Conservation (phyloP, 2,113 vertebrate genomes). For the chimpanzee (Pan troglodytes) region NHGRI_mPanTro3-v2.1_pri NC_072415.2:66539501-66540000, state of each 20-base stretch:
- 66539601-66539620: neutral
- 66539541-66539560: neutral
- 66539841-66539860: neutral
- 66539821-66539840: neutral
- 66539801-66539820: slow-evolving; percentile 1
- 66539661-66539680: neutral
- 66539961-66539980: slow-evolving; percentile 18
- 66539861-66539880: neutral
- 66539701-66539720: slow-evolving; percentile 17
- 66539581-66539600: neutral
- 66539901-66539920: neutral
- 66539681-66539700: neutral
- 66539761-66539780: neutral
- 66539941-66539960: slow-evolving; percentile 39
- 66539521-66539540: neutral
- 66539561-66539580: neutral
- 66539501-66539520: neutral
- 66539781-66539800: neutral
- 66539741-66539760: neutral
- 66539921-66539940: neutral
- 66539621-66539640: neutral
- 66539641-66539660: neutral
- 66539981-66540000: slow-evolving; percentile 3
- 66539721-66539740: neutral
- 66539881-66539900: neutral